Conservation (phyloP, 64 coral and sea anemone genomes). For the Cladopsammia gracilis region DNA sequence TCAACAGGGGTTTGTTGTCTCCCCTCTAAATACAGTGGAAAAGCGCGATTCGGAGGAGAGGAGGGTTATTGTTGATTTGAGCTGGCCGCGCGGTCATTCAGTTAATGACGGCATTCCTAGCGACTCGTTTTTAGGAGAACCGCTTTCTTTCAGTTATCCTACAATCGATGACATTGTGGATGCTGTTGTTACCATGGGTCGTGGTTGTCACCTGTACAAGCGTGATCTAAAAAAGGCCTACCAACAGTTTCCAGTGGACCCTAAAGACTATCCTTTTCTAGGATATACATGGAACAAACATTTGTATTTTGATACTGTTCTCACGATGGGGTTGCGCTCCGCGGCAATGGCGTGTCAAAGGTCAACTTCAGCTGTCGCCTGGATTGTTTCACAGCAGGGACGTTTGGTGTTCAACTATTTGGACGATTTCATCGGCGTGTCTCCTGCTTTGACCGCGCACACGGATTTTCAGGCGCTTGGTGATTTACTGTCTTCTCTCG, state of each 20-base stretch:
- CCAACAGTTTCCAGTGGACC: constrained; percentile 27
- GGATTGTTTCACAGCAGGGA: background rate
- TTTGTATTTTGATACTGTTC: constrained; percentile 34
- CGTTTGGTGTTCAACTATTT: constrained; percentile 36
- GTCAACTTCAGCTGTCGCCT: constrained; percentile 13
- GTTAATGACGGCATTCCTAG: constrained; percentile 19
- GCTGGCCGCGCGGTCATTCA: constrained; percentile 1
- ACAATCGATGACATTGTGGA: background rate
- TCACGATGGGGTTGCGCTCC: constrained; percentile 26
- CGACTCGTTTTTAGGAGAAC: background rate
- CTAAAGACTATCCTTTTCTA: constrained; percentile 26
- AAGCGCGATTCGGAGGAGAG: background rate
- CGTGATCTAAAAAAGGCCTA: constrained; percentile 32
- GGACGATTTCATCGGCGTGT: constrained; percentile 52
- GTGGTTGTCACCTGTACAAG: constrained; percentile 35
- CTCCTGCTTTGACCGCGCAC: background rate
- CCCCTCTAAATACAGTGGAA: background rate
- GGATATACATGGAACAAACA: constrained; percentile 24
- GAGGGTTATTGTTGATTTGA: constrained; percentile 25
- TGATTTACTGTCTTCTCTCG: background rate
- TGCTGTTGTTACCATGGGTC: background rate
- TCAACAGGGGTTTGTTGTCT: background rate
- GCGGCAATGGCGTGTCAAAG: constrained; percentile 48
- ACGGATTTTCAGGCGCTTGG: background rate
- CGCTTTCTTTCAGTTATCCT: background rate